Evolutionary conservation across 1,140 invertebrate genomes (phyloP).

Genomic region (Drosophila bipectinata): DNA sequence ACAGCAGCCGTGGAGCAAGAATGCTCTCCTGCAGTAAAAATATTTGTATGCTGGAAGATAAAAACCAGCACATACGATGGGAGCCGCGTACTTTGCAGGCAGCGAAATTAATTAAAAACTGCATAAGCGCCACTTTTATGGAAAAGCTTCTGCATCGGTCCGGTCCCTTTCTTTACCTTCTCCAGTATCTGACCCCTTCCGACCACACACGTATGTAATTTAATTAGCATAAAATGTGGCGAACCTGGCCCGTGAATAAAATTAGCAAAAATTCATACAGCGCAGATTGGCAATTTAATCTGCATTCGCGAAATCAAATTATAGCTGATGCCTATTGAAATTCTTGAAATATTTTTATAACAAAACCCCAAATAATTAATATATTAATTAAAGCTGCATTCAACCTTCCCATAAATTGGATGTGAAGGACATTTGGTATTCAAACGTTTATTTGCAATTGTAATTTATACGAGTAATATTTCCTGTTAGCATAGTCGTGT

Average conservation of each 20-base stretch:
- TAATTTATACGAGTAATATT: slow-evolving; percentile 32
- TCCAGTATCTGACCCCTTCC: slow-evolving; percentile 37
- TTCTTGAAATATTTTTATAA: background rate
- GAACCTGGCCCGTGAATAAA: background rate
- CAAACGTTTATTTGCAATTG: slow-evolving; percentile 29
- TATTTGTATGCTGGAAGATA: slow-evolving; percentile 25
- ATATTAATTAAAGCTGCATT: slow-evolving; percentile 29
- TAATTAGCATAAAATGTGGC: slow-evolving; percentile 31
- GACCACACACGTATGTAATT: slow-evolving; percentile 23
- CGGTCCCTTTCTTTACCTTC: slow-evolving; percentile 12
- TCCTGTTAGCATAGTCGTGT: slow-evolving; percentile 7
- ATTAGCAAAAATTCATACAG: slow-evolving; percentile 3
- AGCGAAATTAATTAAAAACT: slow-evolving; percentile 74
- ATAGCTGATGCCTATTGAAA: background rate
- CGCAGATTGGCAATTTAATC: background rate
- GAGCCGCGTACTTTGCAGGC: slow-evolving; percentile 2
- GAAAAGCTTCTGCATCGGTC: slow-evolving; percentile 2
- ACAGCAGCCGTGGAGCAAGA: slow-evolving; percentile 5
- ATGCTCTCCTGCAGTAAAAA: slow-evolving; percentile 5
- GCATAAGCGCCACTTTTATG: slow-evolving; percentile 51
- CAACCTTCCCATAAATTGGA: slow-evolving; percentile 11
- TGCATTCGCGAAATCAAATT: background rate
- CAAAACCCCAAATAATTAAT: slow-evolving; percentile 21
- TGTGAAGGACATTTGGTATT: slow-evolving; percentile 22
- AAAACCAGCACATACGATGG: slow-evolving; percentile 19